phyloP scores from a whole-genome alignment of 2,113 vertebrate species.

The Indicator indicator region DNA sequence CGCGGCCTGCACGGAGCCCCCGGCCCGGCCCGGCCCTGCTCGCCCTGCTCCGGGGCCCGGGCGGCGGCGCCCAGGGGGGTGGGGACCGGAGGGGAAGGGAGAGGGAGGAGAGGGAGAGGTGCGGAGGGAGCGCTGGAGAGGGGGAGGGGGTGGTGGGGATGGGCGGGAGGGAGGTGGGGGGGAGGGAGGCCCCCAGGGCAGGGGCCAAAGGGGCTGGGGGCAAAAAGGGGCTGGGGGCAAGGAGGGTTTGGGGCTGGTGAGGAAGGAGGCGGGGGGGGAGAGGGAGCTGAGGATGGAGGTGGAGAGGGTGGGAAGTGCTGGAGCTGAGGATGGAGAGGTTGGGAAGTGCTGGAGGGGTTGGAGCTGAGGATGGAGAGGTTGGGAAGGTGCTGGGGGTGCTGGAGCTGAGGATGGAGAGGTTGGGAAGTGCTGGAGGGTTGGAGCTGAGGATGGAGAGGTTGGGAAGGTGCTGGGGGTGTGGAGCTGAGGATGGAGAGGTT shows the following conservation, averaged over 20 bases:
- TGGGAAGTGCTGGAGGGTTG: neutral
- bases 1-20: neutral
- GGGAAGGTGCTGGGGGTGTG: too few relatives aligned
- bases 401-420: too few relatives aligned
- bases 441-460: too few relatives aligned
- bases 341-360: too few relatives aligned
- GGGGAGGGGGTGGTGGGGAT: neutral
- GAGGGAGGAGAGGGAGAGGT: neutral
- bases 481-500: too few relatives aligned
- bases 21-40: neutral
- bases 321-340: too few relatives aligned
- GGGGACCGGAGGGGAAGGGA: neutral
- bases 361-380: neutral
- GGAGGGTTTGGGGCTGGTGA: too few relatives aligned
- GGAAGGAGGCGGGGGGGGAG: too few relatives aligned
- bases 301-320: too few relatives aligned
- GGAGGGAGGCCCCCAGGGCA: neutral
- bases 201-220: neutral
- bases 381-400: too few relatives aligned
- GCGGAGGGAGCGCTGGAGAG: neutral
- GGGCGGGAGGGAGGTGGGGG: neutral
- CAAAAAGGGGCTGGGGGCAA: neutral
- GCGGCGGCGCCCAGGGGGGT: neutral
- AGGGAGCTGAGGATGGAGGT: too few relatives aligned
- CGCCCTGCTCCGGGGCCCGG: neutral